Evolutionary conservation across 92 coral and sea anemone species (phyloP).

Genomic region (Bergia sp.): DNA sequence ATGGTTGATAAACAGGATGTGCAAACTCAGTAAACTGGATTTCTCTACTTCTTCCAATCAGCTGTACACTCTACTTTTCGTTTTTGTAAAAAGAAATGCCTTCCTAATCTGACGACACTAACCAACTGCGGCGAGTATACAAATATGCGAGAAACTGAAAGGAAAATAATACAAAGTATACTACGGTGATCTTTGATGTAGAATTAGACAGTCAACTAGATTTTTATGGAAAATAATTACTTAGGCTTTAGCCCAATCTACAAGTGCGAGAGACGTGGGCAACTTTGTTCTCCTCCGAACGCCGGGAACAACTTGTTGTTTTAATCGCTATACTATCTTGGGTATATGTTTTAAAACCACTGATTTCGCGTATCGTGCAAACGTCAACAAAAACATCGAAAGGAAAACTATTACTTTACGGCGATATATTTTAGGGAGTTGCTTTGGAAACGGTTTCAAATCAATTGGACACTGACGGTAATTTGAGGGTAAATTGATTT

Average conservation of each 20-base stretch:
- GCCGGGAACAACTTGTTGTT: neutral
- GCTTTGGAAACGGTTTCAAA: constrained; percentile 1
- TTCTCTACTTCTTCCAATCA: neutral
- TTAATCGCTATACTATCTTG: neutral
- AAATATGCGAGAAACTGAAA: neutral
- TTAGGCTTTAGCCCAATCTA: neutral
- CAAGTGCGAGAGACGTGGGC: neutral
- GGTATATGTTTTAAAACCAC: neutral
- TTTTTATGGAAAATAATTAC: neutral
- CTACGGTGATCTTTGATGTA: neutral
- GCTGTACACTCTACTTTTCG: neutral
- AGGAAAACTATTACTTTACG: neutral
- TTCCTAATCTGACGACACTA: neutral
- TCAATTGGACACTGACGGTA: neutral
- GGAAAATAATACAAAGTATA: neutral
- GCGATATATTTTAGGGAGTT: neutral
- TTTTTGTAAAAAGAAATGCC: constrained; percentile 5
- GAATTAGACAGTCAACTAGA: neutral
- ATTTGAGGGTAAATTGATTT: neutral
- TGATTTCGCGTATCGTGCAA: neutral
- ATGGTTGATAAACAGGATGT: neutral
- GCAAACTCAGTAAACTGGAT: neutral
- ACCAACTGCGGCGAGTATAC: neutral
- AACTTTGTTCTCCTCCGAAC: neutral
- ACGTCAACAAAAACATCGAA: neutral